Evolutionary conservation across 2,113 vertebrate species (phyloP), one percentile per base, ranked within the genome.

Genomic region (Centropus unirufus): DNA sequence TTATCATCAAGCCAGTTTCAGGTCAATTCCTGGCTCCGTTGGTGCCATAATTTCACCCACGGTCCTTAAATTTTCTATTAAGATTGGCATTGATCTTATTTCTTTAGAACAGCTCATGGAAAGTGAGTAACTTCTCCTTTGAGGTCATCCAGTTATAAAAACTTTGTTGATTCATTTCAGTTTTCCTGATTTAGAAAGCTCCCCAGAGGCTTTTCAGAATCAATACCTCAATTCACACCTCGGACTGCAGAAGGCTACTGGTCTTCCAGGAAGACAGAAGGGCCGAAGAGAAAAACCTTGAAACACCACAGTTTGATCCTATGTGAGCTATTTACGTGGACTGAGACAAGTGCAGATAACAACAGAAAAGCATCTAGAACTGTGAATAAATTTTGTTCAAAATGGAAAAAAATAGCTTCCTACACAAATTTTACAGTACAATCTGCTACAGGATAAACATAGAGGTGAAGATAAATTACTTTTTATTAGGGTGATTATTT

Each of bases 221-320:
- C 93, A 86, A 94, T 94, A 81, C 6, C 42, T 94, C 70, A 23
- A 77, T 95, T 92, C 94, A 74, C 79, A 90, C 15, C 32, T 91
- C 4, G 1, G 27, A 84, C 14, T 82, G 29, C 34, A 84, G 24
- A 84, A 82, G 27, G 82, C n/a, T 76, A 8, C 32, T 80, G 59
- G 58, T 55, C 63, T 94, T 90, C 51, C 32, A 88, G 68, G 42
- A 77, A 88, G 32, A 68, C 5, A 86, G 42, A 51, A 80, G 3
- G 7, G 6, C 44, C 81, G 55, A 22, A 59, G 40, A 18, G 52
- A 72, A 91, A 86, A 30, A 6, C 36, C 29, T 68, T 75, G 74
- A 90, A 90, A 77, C 8, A 55, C 7, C 15, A 80, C 74, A 85
- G 23, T 8, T 49, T 66, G 61, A 83, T 6, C 15, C 55, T n/a